phyloP scores from a whole-genome alignment of 2,113 vertebrate species.

The Ammodytes dubius region DNA sequence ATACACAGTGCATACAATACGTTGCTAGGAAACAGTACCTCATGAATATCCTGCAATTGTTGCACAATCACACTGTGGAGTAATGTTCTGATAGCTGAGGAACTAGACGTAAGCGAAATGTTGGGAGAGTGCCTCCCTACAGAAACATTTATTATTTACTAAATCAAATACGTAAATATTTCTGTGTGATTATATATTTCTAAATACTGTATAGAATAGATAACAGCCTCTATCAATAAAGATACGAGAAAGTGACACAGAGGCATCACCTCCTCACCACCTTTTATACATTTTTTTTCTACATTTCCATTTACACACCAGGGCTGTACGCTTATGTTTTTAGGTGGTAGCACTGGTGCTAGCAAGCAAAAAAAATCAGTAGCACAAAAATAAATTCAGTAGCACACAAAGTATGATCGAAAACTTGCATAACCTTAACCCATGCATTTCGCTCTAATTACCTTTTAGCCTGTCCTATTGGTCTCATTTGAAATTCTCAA shows the following conservation, averaged over 20 bases:
- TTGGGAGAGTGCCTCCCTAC: not conserved
- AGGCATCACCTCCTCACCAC: not conserved
- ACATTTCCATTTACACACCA: too few species aligned
- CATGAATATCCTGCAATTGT: slow-evolving; percentile 66
- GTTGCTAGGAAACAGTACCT: slow-evolving; percentile 82
- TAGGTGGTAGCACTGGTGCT: too few species aligned
- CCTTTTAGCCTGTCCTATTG: too few species aligned
- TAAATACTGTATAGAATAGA: not conserved
- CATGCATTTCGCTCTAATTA: too few species aligned
- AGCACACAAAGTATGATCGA: too few species aligned
- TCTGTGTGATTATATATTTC: not conserved
- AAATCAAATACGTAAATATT: not conserved
- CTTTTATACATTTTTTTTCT: not conserved
- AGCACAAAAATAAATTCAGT: too few species aligned
- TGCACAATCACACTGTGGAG: slow-evolving; percentile 65
- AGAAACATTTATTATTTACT: slow-evolving; percentile 1
- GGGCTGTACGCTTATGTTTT: too few species aligned
- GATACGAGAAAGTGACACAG: not conserved
- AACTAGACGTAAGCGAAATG: slow-evolving; percentile 25
- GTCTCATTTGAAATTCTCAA: too few species aligned
- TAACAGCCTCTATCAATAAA: not conserved
- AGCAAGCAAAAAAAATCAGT: too few species aligned
- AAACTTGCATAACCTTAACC: too few species aligned
- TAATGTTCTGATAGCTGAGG: slow-evolving; percentile 50
- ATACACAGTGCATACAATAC: slow-evolving; percentile 58